Base-by-base conservation (phyloP, 1,140 invertebrate species). In the Drosophila saltans region DNA sequence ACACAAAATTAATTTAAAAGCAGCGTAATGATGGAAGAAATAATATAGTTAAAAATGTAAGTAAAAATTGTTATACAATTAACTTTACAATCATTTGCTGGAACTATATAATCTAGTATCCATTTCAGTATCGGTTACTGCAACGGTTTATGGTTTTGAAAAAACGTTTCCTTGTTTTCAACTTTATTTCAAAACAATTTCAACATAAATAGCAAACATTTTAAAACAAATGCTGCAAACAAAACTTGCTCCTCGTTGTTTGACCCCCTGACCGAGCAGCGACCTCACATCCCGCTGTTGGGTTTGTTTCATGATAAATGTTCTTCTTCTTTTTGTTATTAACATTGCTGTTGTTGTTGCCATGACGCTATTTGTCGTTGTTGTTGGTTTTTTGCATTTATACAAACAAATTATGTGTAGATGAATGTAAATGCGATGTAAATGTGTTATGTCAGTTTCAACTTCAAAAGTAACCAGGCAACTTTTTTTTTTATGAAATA, bases 381-480 rank as follows among this genome's bases (percentile, higher is more conserved):
- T n/a, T 16, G 48, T 16, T 71, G 33, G 36, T 52, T 36, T 24
- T 41, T 69, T 57, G 39, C 60, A 52, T 57, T 30, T 67, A 43
- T 62, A 56, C 55, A 74, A 66, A 69, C 30, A 58, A 68, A 60
- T 71, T 55, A 66, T 66, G 58, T 68, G 45, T 65, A 62, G 26
- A 43, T 68, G 45, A 58, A 57, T 75, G 65, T 66, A 30, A 72
- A 39, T 40, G 41, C 56, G 30, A 39, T 43, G 67, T 69, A 36
- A 60, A 52, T 69, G 24, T 52, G 61, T 69, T 66, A 59, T 68
- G 63, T 67, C 59, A 72, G 41, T 45, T 52, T 59, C 26, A 41
- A 52, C 45, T 67, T 75, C 40, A 75, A 79, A 75, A 82, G 80
- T 66, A 66, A 76, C 69, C 80, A 76, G 57, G 69, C 80, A 73